A percentile compares a stretch with the other conserved stretches of the same genome.
These are phyloP conservation scores for Goniozus legneri DNA, from an alignment of 1,140 invertebrate species.

Conservation along the genomic window DNA sequence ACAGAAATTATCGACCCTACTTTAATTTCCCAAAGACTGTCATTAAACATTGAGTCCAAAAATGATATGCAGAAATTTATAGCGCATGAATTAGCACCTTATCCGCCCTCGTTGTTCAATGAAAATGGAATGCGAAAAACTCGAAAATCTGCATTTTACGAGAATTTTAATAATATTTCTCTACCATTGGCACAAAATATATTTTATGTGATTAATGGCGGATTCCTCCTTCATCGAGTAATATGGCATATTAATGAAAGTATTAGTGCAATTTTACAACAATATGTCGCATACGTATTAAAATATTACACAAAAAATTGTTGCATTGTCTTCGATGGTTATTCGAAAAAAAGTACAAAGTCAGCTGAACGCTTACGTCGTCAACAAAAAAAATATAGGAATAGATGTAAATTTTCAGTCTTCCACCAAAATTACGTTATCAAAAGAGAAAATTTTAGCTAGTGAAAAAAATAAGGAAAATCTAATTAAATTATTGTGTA, in stretches of 20 bases:
- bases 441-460: constrained; percentile 5
- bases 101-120: constrained; percentile 32
- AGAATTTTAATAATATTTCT: constrained; percentile 10
- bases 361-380: constrained; percentile 10
- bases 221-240: constrained; percentile 20
- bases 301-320: constrained; percentile 30
- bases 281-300: constrained; percentile 30
- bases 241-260: constrained; percentile 27
- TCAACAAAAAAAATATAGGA: constrained; percentile 14
- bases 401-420: constrained; percentile 6
- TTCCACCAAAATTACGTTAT: constrained; percentile 4
- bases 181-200: constrained; percentile 23
- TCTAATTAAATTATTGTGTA: constrained; percentile 9
- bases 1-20: neutral
- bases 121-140: constrained; percentile 32
- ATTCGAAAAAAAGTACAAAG: constrained; percentile 25
- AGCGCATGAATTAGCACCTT: constrained; percentile 31
- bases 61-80: constrained; percentile 11
- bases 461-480: constrained; percentile 9
- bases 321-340: constrained; percentile 34
- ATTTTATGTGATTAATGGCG: constrained; percentile 31
- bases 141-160: constrained; percentile 27
- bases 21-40: constrained; percentile 9
- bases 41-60: constrained; percentile 5
- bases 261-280: constrained; percentile 23